Percentiles rank a stretch among this genome's conserved stretches.
phyloP scores from a whole-genome alignment of 2,888 invertebrate species.

The Athripsodes cinereus region DNA sequence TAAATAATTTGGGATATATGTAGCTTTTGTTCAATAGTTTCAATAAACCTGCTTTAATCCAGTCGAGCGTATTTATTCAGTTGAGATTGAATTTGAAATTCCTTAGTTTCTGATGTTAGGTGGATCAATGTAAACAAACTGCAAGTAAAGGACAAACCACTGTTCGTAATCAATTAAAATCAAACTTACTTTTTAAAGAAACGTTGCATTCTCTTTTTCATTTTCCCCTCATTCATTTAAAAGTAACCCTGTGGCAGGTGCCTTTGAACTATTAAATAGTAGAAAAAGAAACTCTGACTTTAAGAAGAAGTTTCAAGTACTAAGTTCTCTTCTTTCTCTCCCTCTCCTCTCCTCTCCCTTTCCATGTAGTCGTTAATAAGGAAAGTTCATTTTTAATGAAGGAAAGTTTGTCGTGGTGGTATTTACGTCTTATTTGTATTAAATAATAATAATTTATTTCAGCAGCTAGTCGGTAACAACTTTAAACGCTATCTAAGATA shows the following conservation, averaged over 20 bases:
- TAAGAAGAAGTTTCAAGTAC: conserved; percentile 9
- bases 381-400: conserved; percentile 18
- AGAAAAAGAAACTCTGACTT: conserved; percentile 15
- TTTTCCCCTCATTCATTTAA: background rate
- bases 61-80: too few species aligned
- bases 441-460: background rate
- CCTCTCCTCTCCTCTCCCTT: too few species aligned
- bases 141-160: background rate
- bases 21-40: too few species aligned
- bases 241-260: conserved; percentile 14
- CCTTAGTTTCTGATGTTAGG: too few species aligned
- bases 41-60: too few species aligned
- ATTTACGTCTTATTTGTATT: background rate
- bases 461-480: too few species aligned
- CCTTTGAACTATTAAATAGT: conserved; percentile 8
- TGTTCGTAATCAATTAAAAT: background rate
- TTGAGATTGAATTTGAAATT: too few species aligned
- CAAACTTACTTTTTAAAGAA: background rate
- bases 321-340: too few species aligned
- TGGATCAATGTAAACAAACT: background rate
- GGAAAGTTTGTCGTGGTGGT: conserved; percentile 9
- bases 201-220: background rate
- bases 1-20: too few species aligned
- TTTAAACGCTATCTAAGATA: too few species aligned
- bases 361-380: conserved; percentile 2